A percentile compares a stretch with the other conserved stretches of the same genome.
phyloP scores from a whole-genome alignment of 2,113 vertebrate species.

The Eonycteris spelaea region DNA sequence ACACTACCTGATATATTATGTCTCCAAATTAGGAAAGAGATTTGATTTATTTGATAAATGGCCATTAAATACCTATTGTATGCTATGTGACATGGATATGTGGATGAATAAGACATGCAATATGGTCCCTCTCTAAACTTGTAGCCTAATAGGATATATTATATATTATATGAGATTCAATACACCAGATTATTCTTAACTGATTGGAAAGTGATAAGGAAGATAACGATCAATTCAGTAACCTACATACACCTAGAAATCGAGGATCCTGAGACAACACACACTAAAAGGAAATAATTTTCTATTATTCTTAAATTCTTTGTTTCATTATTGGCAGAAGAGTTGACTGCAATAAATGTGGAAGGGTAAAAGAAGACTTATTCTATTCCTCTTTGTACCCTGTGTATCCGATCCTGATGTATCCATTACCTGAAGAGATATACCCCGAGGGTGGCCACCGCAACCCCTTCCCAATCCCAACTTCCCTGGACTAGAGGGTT shows the following conservation, averaged over 20 bases:
- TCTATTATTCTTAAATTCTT: background rate
- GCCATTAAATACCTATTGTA: background rate
- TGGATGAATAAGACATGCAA: background rate
- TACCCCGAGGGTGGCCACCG: background rate
- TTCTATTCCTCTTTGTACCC: background rate
- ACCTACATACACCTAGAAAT: background rate
- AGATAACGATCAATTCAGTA: background rate
- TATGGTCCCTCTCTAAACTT: background rate
- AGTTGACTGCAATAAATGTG: background rate
- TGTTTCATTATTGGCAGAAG: background rate
- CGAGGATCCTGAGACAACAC: background rate
- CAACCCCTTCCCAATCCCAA: background rate
- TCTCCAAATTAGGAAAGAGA: background rate
- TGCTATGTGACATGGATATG: background rate
- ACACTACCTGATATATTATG: background rate
- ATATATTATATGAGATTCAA: background rate
- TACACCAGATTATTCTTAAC: background rate
- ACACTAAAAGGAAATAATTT: background rate
- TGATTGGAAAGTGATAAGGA: background rate
- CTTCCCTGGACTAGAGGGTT: background rate
- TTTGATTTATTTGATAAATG: background rate
- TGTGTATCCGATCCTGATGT: background rate
- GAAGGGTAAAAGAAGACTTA: background rate
- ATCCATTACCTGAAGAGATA: background rate
- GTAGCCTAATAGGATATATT: background rate